Base-by-base conservation (phyloP, 92 coral and sea anemone genomes). In the Porites lobata region DNA sequence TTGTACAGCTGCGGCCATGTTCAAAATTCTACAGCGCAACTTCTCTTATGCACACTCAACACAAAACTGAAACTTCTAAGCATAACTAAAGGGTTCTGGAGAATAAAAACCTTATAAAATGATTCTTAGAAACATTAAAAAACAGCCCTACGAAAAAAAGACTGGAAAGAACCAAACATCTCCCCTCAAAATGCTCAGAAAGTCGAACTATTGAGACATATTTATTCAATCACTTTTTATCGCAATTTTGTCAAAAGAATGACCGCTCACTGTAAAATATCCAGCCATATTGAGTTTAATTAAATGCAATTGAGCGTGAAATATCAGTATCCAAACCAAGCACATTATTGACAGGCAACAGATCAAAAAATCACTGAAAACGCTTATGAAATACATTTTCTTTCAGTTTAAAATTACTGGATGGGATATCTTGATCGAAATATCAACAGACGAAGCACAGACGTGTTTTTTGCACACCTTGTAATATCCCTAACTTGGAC, bases 251-350 rank as follows among this genome's bases (percentile, higher is more conserved):
- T 15, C 66, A 62, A 62, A 62, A 20, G 24, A 20, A n/a, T 62
- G 66, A 1, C 21, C 66, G 20, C 14, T 50, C 47, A 38, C 47
- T 38, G 5, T n/a, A n/a, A 10, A 56, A 10, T 56, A 73, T 73
- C 58, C 22, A 4, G 22, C 59, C 24, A 57, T 29, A 66, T 17
- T 6, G 65, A 82, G 58, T 38, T 38, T 38, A 38, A 38, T 38
- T 32, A 76, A 76, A 76, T 57, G 50, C 69, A 43, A 59, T 70
- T 82, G 57, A 6, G 78, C 29, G 65, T 57, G 47, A 70, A 67
- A 67, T 15, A 74, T 75, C 54, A 75, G 13, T 17, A 4, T 12
- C 21, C 21, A 9, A 17, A 21, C n/a, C 17, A 69, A 57, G 78
- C 69, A 9, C 22, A 43, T 56, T 82, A 82, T 70, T 12, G 8